These are phyloP conservation scores for Trachymyrmex cornetzi DNA, from an alignment of 1,140 invertebrate genomes.

Conservation along the genomic window DNA sequence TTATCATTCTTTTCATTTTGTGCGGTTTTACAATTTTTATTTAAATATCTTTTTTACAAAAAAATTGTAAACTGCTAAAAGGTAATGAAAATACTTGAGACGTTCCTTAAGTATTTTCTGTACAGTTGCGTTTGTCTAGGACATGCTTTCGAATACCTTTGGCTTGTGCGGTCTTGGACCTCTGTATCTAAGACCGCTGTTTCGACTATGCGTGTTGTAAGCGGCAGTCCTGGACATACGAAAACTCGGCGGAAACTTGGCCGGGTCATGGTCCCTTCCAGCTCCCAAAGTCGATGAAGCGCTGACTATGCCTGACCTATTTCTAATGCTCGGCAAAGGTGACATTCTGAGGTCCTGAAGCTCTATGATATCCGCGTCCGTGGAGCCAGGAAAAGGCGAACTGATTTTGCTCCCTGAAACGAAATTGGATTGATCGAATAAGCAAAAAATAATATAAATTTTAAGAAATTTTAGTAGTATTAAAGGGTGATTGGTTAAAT, in stretches of 20 bases:
- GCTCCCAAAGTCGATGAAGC: constrained; percentile 60
- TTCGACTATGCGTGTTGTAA: constrained; percentile 86
- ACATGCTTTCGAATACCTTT: constrained; percentile 83
- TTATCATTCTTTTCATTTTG: background rate
- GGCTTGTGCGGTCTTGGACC: constrained; percentile 85
- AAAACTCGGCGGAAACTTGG: constrained; percentile 93
- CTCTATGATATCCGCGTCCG: constrained; percentile 89
- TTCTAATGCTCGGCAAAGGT: constrained; percentile 93
- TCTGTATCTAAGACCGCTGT: constrained; percentile 88
- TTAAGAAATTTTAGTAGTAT: too few species aligned
- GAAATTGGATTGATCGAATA: background rate
- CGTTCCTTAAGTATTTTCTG: background rate
- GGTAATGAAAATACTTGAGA: background rate
- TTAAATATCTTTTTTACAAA: background rate
- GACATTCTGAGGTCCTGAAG: constrained; percentile 94
- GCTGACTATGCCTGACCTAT: constrained; percentile 80
- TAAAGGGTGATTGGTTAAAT: too few species aligned
- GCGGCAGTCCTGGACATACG: constrained; percentile 90
- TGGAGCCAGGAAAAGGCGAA: constrained; percentile 83
- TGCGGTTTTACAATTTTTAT: background rate
- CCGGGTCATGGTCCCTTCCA: constrained; percentile 87
- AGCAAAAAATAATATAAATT: background rate
- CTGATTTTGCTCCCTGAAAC: constrained; percentile 83
- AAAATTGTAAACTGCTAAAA: constrained; percentile 3
- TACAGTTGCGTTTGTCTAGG: background rate